Conservation (phyloP, 2,113 vertebrate species). For the Chionodraco myersi region DNA sequence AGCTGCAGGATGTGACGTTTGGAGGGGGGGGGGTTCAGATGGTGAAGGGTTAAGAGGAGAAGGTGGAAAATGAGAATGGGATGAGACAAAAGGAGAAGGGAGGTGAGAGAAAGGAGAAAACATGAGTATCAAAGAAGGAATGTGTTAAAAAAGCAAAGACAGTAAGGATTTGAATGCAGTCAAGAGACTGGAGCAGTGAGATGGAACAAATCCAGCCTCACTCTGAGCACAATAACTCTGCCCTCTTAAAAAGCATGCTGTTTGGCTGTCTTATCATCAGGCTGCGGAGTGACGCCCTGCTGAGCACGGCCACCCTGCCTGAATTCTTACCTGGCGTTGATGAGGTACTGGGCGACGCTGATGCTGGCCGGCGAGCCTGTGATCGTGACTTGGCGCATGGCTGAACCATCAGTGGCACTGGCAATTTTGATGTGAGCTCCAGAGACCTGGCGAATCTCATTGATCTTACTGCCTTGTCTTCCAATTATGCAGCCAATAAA, state of each 20-base stretch:
- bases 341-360: conserved; percentile 96
- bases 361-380: conserved; percentile 94
- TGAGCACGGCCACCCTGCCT: conserved; percentile 38
- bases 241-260: conserved; percentile 48
- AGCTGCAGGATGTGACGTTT: conserved; percentile 87
- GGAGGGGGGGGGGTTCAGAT: conserved; percentile 63
- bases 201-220: conserved; percentile 76
- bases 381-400: conserved; percentile 94
- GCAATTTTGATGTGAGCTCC: conserved; percentile 97
- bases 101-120: conserved; percentile 83
- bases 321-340: conserved; percentile 92
- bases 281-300: conserved; percentile 35
- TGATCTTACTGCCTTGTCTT: conserved; percentile 97
- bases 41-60: conserved; percentile 71
- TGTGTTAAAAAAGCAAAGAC: conserved; percentile 90
- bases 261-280: conserved; percentile 56
- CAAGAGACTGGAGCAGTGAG: conserved; percentile 79
- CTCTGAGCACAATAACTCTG: conserved; percentile 76
- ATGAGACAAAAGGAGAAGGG: conserved; percentile 69
- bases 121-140: conserved; percentile 89
- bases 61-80: conserved; percentile 64
- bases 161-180: conserved; percentile 87
- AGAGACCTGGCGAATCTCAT: conserved; percentile 97
- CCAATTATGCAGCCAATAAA: conserved; percentile 98
- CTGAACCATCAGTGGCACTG: conserved; percentile 92